Conservation (phyloP, 1,140 invertebrate genomes). For the Leptinotarsa lineolata region DNA sequence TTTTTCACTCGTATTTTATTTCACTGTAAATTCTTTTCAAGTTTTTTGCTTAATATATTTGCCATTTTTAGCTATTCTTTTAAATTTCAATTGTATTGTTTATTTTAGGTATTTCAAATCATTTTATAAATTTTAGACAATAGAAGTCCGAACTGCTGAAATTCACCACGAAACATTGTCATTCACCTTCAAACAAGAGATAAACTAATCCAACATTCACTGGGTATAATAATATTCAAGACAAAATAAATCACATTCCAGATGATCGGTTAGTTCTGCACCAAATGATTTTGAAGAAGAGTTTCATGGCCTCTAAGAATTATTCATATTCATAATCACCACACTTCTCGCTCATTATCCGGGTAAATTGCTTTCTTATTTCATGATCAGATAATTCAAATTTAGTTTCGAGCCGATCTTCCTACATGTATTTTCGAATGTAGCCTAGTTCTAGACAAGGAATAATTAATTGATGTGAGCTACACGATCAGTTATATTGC, state of each 20-base stretch:
- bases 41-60: no score
- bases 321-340: not conserved
- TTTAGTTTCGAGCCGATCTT: not conserved
- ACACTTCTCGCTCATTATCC: not conserved
- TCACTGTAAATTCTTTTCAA: no score
- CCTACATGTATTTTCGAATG: not conserved
- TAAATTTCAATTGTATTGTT: no score
- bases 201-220: no score
- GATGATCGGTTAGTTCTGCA: not conserved
- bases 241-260: not conserved
- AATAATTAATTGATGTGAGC: conserved; percentile 6
- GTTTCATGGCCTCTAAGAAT: not conserved
- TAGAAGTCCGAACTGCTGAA: no score
- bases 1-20: no score
- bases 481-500: not conserved
- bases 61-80: no score
- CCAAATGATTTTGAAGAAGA: not conserved
- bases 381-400: not conserved
- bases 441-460: not conserved
- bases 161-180: no score
- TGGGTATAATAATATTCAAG: not conserved
- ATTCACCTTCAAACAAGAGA: no score
- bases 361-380: not conserved
- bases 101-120: no score
- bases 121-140: no score